Evolutionary conservation across 2,113 vertebrate genomes (phyloP), one percentile per base, ranked within the genome.

Genomic region (Neotragus pygmaeus): DNA sequence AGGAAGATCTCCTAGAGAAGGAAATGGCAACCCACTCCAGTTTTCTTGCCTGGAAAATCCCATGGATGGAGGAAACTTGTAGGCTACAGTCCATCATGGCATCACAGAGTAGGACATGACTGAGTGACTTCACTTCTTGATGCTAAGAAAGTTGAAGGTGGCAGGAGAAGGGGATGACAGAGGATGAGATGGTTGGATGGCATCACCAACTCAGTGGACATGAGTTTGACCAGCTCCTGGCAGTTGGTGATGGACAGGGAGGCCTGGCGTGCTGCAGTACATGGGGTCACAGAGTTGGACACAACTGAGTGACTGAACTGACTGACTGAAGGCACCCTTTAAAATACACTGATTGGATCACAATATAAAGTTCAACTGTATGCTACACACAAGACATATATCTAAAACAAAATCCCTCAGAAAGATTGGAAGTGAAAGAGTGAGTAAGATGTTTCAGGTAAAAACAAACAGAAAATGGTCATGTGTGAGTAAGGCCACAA

Each of bases 21-120:
- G 60, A 62, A 62, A 62, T 62, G 60, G 13, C 28, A 62, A 62
- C 60, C 6, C 60, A 62, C 28, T 62, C 60, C 28, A 15, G 60
- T 62, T 3, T 62, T 15, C 13, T 62, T 62, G 60, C 60, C 28
- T 30, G 28, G 28, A 62, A 62, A 62, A 30, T 62, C 60, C 60
- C 28, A 62, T 15, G 60, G 60, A 62, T 62, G 60, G 28, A 30
- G 13, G 28, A 62, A 30, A 13, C 60, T 15, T 28, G 28, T 62
- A 30, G 13, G 58, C 58, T 62, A 62, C 58, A 62, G 58, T 30
- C 58, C 58, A 7, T 62, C 58, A 7, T 62, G 28, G 28, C 13
- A 0, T 62, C 14, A 0, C 60, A 62, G 60, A 33, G 60, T 62
- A 2, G 0, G 28, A 62, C 60, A 33, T 62, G 60, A 33, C 14